Evolutionary conservation across 2,113 vertebrate species (phyloP).

Genomic region (Oostethus manadensis): DNA sequence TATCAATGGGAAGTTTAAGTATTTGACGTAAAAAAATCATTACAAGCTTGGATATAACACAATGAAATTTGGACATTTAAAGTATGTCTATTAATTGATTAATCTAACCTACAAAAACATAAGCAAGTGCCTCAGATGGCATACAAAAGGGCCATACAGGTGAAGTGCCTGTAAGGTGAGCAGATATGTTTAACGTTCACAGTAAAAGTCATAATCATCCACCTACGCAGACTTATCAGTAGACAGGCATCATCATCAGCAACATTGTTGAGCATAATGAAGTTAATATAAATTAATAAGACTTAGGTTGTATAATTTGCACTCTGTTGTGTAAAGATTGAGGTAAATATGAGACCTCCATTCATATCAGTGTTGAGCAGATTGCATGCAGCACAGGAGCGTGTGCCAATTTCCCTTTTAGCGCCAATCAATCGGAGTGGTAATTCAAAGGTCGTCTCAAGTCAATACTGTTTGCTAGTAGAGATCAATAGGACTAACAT

Average conservation of each 20-base stretch:
- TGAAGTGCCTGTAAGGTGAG: too few relatives aligned
- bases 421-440: slow-evolving; percentile 9
- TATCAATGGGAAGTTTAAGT: slow-evolving; percentile 26
- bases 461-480: not conserved
- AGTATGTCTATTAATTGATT: too few relatives aligned
- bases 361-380: not conserved
- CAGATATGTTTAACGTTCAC: too few relatives aligned
- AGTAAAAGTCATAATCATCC: too few relatives aligned
- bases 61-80: slow-evolving; percentile 7
- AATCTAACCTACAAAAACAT: too few relatives aligned
- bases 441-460: slow-evolving; percentile 6
- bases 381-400: slow-evolving; percentile 5
- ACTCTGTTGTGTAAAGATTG: not conserved
- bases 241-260: too few relatives aligned
- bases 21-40: slow-evolving; percentile 4
- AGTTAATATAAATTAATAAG: too few relatives aligned
- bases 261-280: too few relatives aligned
- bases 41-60: slow-evolving; percentile 4
- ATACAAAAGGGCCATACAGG: too few relatives aligned
- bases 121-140: too few relatives aligned
- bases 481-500: not conserved
- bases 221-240: too few relatives aligned
- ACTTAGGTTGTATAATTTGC: too few relatives aligned
- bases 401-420: slow-evolving; percentile 8
- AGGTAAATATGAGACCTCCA: slow-evolving; percentile 2